A percentile compares a stretch with the other conserved stretches of the same genome.
Evolutionary conservation across 2,797 vertebrate species (phyloP).

Genomic region (Myotis vivesi): DNA sequence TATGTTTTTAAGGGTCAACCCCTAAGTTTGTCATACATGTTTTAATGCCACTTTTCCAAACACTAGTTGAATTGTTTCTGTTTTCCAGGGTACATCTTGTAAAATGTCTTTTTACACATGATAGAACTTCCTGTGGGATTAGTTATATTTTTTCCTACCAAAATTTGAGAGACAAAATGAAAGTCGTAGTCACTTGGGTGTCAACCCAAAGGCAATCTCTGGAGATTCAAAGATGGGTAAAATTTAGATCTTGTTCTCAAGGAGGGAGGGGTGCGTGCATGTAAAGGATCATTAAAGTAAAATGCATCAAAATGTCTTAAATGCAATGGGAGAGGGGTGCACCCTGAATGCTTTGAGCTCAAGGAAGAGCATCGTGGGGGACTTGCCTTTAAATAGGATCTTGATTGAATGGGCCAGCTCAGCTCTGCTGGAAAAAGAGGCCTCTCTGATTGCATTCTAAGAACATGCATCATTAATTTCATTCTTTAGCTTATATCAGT

Average conservation of each 20-base stretch:
- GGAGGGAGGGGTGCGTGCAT: not conserved
- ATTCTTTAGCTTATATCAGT: not conserved
- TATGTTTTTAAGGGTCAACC: not conserved
- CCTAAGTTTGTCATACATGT: not conserved
- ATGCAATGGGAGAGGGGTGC: not conserved
- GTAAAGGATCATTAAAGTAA: not conserved
- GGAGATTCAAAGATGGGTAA: not conserved
- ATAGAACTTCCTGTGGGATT: not conserved
- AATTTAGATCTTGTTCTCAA: not conserved
- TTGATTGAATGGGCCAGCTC: not conserved
- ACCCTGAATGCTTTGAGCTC: not conserved
- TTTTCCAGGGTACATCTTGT: slow-evolving; percentile 34
- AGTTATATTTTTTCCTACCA: not conserved
- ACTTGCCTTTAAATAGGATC: not conserved
- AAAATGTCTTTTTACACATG: not conserved
- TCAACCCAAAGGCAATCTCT: not conserved
- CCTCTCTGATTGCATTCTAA: not conserved
- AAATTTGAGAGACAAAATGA: not conserved
- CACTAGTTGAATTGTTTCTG: slow-evolving; percentile 33
- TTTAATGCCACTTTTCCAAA: not conserved
- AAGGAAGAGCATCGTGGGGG: not conserved
- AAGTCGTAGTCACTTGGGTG: not conserved
- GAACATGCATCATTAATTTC: not conserved
- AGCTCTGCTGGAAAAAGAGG: not conserved
- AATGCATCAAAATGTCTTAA: not conserved